Evolutionary conservation across 2,797 vertebrate genomes (phyloP), one percentile per base, ranked within the genome.

Genomic region (Poeciliopsis turneri): DNA sequence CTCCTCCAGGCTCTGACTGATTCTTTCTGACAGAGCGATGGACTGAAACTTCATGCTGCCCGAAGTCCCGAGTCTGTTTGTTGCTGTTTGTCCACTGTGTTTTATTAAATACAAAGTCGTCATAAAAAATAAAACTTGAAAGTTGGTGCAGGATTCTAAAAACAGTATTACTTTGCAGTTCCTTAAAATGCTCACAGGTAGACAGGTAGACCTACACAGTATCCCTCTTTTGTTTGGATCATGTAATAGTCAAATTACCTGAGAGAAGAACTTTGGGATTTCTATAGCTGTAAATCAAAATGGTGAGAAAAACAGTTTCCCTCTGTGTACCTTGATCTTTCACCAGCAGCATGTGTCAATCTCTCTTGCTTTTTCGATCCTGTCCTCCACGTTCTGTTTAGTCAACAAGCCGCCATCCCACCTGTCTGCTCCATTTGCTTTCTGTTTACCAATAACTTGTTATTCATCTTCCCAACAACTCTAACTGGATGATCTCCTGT

Each of bases 381-480:
- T 15, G 23, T 73, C 69, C 47, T 55, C 71, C 43, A 9, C 75
- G 41, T 70, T 78, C 61, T 74, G 47, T 85, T 46, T 72, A 69
- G 72, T 82, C 82, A 30, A 75, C 72, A 76, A 39, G 39, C 82
- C 59, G 20, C 78, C 36, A 78, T 46, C 80, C 81, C 84, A 43
- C 61, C 77, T 79, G 76, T 77, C 81, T 77, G 78, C 78, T 81
- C 71, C 66, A 75, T 66, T 64, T 68, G 2, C 36, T 20, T 23
- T 68, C 81, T 78, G 71, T 87, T 82, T 84, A 77, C 84, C 82
- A 79, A 64, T 3, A 70, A 64, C 77, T 71, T 30, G 64, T 75
- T 76, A 61, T 74, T 57, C 20, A 30, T 77, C 79, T 47, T 53
- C 82, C 79, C 75, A 74, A 84, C 78, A 77, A 49, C 79, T 6